Evolutionary conservation across 2,888 invertebrate genomes (phyloP).

Genomic region (Stenurella melanura): DNA sequence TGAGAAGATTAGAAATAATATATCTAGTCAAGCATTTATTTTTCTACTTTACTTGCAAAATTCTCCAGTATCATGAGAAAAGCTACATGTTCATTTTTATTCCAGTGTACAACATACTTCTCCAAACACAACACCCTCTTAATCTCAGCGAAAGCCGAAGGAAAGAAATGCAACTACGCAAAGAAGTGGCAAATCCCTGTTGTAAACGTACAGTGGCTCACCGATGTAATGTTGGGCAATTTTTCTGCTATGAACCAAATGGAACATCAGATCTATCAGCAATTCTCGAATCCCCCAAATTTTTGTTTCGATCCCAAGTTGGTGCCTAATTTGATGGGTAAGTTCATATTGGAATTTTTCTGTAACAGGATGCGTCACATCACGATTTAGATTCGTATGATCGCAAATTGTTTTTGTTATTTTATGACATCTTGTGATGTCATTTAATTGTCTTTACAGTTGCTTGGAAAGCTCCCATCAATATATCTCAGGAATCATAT

Average conservation of each 20-base stretch:
- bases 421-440: too few species aligned
- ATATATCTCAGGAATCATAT: constrained; percentile 90
- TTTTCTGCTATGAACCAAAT: constrained; percentile 87
- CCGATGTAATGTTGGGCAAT: constrained; percentile 93
- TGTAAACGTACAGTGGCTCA: constrained; percentile 95
- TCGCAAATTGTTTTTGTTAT: too few species aligned
- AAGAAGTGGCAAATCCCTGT: constrained; percentile 94
- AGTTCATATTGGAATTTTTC: constrained; percentile 65
- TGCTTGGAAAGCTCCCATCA: constrained; percentile 95
- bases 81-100: constrained; percentile 35
- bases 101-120: constrained; percentile 83
- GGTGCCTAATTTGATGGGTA: constrained; percentile 93
- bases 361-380: too few species aligned
- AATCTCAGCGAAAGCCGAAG: constrained; percentile 88
- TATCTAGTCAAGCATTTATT: too few species aligned
- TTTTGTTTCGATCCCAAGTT: constrained; percentile 91
- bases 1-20: too few species aligned
- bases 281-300: constrained; percentile 83
- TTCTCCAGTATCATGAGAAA: too few species aligned
- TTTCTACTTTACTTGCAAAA: too few species aligned
- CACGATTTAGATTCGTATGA: too few species aligned
- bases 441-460: constrained; percentile 74
- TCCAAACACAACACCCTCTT: constrained; percentile 87
- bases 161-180: constrained; percentile 91
- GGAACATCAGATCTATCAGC: constrained; percentile 90